Base-by-base conservation (phyloP, 1,140 invertebrate genomes). In the Papilio aristodemus region DNA sequence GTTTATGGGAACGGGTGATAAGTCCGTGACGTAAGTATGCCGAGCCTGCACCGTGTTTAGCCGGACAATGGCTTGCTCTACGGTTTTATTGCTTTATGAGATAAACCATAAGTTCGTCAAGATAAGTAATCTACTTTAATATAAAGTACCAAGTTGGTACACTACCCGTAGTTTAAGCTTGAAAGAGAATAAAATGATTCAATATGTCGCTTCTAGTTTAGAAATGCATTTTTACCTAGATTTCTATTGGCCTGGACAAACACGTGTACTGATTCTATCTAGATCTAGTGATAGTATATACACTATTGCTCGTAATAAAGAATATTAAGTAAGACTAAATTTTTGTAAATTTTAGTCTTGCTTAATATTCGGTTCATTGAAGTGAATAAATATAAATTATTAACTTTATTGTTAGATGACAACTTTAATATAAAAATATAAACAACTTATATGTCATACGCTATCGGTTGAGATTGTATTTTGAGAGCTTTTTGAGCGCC, bases 11-110 rank as follows among this genome's bases (percentile, higher is more conserved):
- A 46, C 63, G 63, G 13, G 63, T 66, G 63, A 66, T 66, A 66
- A 66, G 19, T 66, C 63, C 27, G 39, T 14, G 63, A 66, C 39
- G 63, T 66, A 66, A 66, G 63, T 66, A 62, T 62, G 59, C 59
- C 32, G 27, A 38, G 59, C 59, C 32, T 10, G 36, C 59, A 17
- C 59, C 59, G 59, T 62, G 58, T 62, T 62, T 62, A 38, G 59
- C 17, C 14, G 59, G 59, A 62, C 59, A 62, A 62, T 62, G 32
- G 59, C 8, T 27, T 0, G 59, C 32, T 38, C 36, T 62, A 38
- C 36, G 59, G 59, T 62, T 62, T 62, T 38, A 62, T 62, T 62
- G 14, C 27, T 62, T 62, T 62, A 17, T 27, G 32, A 32, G 14
- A 38, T 62, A 62, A 62, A 38, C 36, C 36, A 37, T 14, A 8